These are phyloP conservation scores for Oreochromis aureus DNA, from an alignment of 2,113 vertebrate genomes.

Conservation along the genomic window DNA sequence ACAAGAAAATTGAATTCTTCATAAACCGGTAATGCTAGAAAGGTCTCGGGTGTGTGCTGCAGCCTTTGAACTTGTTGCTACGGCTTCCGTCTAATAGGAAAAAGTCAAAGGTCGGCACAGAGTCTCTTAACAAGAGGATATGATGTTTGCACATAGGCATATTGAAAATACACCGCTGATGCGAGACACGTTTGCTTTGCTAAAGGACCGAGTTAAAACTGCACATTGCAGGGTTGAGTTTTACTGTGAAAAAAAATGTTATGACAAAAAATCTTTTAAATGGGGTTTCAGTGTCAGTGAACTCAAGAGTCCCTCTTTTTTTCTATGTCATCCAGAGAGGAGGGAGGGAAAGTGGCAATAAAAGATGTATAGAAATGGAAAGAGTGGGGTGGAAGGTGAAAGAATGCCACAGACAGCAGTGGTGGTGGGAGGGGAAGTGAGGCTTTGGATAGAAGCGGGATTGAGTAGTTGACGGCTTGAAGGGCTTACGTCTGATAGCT, in stretches of 20 bases:
- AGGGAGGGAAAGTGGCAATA: constrained; percentile 28
- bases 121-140: constrained; percentile 16
- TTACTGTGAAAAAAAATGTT: background rate
- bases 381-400: constrained; percentile 18
- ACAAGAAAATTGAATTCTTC: background rate
- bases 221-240: background rate
- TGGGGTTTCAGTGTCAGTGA: constrained; percentile 24
- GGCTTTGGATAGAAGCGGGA: background rate
- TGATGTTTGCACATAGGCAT: constrained; percentile 22
- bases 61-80: constrained; percentile 27
- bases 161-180: background rate
- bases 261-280: constrained; percentile 1
- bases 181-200: background rate
- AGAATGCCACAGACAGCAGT: constrained; percentile 16
- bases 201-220: background rate
- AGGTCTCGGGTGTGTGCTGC: constrained; percentile 8
- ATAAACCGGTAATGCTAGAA: constrained; percentile 2
- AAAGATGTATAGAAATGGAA: constrained; percentile 41
- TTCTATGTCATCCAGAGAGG: constrained; percentile 1
- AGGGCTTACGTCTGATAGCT: constrained; percentile 26
- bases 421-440: background rate
- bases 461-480: constrained; percentile 17
- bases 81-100: constrained; percentile 4
- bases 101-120: constrained; percentile 16
- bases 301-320: background rate